Base-by-base conservation (phyloP, 2,797 vertebrate species). In the Loris lydekkerianus region DNA sequence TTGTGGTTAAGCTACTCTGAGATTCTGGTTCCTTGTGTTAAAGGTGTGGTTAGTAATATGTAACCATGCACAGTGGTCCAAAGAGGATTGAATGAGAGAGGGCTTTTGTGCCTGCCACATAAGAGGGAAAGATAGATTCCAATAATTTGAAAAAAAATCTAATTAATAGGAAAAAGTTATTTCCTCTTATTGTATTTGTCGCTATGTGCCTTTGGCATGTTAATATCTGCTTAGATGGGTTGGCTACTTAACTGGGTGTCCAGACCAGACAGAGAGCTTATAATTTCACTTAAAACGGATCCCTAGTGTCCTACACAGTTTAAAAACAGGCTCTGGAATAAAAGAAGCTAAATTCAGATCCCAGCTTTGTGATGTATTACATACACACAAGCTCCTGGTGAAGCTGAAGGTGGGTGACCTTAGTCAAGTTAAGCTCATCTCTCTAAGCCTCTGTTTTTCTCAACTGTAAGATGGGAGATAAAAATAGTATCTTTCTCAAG, bases 1-100 rank as follows among this genome's bases (percentile, higher is more conserved):
- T 8, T 76, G 91, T 90, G 53, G n/a, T 95, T 92, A 94, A 58
- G n/a, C 72, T 77, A 29, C 37, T 87, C 76, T 67, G 70, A 75
- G 60, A 76, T 27, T 94, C 67, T 69, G 40, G 73, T 84, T 85
- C 86, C 78, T 85, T 56, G 40, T 85, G 40, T 96, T 78, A 56
- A 73, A 69, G 27, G 72, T 80, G 29, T 76, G 73, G 56, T 88
- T 93, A 90, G 15, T 94, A 93, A 82, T 84, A 53, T 53, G 49
- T 49, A 77, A 92, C 53, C 34, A 43, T 9, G 4, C 2, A 49
- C 43, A 25, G 23, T 37, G n/a, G 63, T 94, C 61, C 80, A 37
- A 14, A 82, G 88, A 84, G 49, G 58, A 78, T 7, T 73, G 60
- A 78, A 73, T 86, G 78, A 96, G 81, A 34, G 34, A 27, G 61